A percentile compares a stretch with the other conserved stretches of the same genome.
Evolutionary conservation across 2,888 invertebrate genomes (phyloP).

Genomic region (Ceratothoa steindachneri): DNA sequence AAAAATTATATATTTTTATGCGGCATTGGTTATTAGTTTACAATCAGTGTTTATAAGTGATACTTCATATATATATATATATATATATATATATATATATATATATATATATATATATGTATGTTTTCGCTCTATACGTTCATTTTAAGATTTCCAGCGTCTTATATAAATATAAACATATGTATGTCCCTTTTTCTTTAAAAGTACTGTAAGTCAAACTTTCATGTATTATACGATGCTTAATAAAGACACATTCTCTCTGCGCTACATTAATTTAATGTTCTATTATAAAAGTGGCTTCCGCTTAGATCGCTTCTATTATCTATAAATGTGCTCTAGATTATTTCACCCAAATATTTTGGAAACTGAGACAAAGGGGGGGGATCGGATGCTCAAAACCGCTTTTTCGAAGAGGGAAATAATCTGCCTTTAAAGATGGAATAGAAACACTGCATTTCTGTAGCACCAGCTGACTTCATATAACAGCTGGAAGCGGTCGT

Average conservation of each 20-base stretch:
- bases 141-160: too few species aligned
- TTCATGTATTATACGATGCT: background rate
- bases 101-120: too few species aligned
- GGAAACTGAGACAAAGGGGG: background rate
- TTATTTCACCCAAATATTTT: background rate
- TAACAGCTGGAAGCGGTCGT: background rate
- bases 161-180: background rate
- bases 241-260: background rate
- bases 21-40: too few species aligned
- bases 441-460: background rate
- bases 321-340: background rate
- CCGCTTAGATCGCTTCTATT: background rate
- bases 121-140: too few species aligned
- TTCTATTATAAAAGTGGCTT: background rate
- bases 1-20: too few species aligned
- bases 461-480: background rate
- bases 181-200: background rate
- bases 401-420: too few species aligned
- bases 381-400: background rate
- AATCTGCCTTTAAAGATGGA: background rate
- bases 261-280: background rate
- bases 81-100: too few species aligned
- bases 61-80: too few species aligned
- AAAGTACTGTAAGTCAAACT: background rate
- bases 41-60: too few species aligned